Evolutionary conservation across 2,113 vertebrate genomes (phyloP), one percentile per base, ranked within the genome.

Genomic region (Pampusana beccarii): DNA sequence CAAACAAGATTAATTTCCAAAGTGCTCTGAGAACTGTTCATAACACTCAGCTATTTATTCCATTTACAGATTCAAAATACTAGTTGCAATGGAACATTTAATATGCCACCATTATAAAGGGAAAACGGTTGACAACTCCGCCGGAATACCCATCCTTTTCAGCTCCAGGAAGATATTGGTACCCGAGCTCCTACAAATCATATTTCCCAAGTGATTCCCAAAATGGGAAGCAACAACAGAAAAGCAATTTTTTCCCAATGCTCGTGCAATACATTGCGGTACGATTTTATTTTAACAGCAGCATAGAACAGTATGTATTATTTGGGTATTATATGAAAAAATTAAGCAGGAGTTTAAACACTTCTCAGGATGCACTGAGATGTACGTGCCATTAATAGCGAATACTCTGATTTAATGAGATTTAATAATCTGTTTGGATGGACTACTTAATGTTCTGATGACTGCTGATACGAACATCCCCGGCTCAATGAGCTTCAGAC

Each of bases 341-440:
- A 94, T 86, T 53, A 81, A 96, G 92, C 78, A 54, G 16, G 34
- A 79, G 95, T 93, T 92, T 56, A 67, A 93, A 90, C 84, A 51
- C 80, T 96, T 91, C 96, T 80, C 80, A 53, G 42, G 88, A 73
- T 75, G 36, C 93, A 84, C 86, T 67, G 94, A 97, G 78, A 94
- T 86, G 87, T 64, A 46, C 25, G 5, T 51, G 46, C 29, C 48
- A 54, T 95, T 96, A 97, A 96, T 50, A 92, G 93, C 4, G 44
- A 96, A 56, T 92, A 94, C 96, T 97, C 93, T 91, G 21, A 96
- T 94, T 53, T 96, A 95, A 96, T 95, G 88, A 60, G 91, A 93
- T 95, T 95, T 88, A 88, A 86, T 89, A 86, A 89, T 91, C 86
- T 17, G 90, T 96, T 97, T 80, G 97, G 94, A 96, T 80, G 93